Evolutionary conservation across 2,888 invertebrate genomes (phyloP), one percentile per base, ranked within the genome.

Genomic region (Polyommatus icarus): DNA sequence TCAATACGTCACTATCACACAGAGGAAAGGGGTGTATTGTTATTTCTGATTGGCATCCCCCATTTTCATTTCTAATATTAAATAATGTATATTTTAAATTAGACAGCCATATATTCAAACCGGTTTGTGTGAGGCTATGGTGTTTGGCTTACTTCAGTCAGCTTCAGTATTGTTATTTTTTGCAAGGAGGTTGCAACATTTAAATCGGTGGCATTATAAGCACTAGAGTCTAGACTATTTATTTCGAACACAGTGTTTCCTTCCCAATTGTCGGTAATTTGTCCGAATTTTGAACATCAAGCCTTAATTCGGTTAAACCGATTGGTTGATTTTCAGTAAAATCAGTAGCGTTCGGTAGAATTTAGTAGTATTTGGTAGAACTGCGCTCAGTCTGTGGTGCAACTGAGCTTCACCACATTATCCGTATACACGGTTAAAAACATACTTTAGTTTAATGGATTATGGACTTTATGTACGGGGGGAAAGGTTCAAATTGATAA

Each of bases 401-500:
- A 61, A 61, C 61, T 61, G 59, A 61, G 61, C 61, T 59, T 76
- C 76, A 76, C 71, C 76, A 75, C 71, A 75, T 78, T 77, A 77
- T 61, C 40, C 59, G 75, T 78, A 79, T 75, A 76, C 76, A 46
- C 76, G 40, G 71, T 76, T 78, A 59, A 79, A 79, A 78, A 78
- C 79, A 77, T 76, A 54, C 18, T 54, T 54, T 54, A 54, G 18
- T 79, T 79, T 77, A 76, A 79, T 57, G 80, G 78, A 79, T 78
- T 79, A 80, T 78, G 71, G 40, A 76, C 79, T 76, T 76, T 78
- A 78, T 79, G 71, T 67, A 61, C 32, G 50, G 54, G 59, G 78
- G 78, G 79, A 78, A 79, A 75, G 77, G 72, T 54, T 78, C 77
- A 76, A 79, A 78, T 79, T 79, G 79, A 78, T 46, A 10, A 78